phyloP scores from a whole-genome alignment of 1,140 invertebrate species.

The Drosophila sechellia region DNA sequence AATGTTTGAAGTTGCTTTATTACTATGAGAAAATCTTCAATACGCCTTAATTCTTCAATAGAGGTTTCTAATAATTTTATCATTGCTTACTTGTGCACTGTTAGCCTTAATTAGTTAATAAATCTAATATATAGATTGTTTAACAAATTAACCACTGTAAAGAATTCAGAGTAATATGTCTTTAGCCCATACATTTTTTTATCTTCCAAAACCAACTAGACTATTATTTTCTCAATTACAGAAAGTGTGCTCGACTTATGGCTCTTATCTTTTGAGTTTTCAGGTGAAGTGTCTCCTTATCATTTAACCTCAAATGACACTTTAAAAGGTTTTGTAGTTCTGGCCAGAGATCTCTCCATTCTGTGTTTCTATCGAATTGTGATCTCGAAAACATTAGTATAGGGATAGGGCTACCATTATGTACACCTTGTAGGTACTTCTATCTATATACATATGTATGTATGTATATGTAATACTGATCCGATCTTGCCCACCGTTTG shows the following conservation, averaged over 20 bases:
- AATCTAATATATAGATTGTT: neutral
- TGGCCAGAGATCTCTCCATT: neutral
- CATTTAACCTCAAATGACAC: neutral
- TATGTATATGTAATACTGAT: neutral
- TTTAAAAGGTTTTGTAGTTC: neutral
- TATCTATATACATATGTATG: neutral
- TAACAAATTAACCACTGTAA: too few relatives aligned
- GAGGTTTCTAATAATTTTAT: neutral
- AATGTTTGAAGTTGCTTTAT: neutral
- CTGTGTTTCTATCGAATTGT: slow-evolving; percentile 5
- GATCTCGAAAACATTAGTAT: slow-evolving; percentile 12
- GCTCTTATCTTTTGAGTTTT: neutral
- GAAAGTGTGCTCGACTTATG: neutral
- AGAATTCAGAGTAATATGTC: neutral
- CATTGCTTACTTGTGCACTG: neutral
- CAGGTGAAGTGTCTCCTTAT: slow-evolving; percentile 1
- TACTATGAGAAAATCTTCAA: neutral
- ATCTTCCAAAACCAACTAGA: neutral
- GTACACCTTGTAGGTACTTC: slow-evolving; percentile 1
- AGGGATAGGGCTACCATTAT: neutral
- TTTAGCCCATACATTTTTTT: neutral
- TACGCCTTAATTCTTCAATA: neutral
- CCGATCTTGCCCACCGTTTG: slow-evolving; percentile 1
- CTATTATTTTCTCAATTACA: neutral
- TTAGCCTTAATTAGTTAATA: slow-evolving; percentile 3